Percentiles rank a stretch among this genome's conserved stretches.
Evolutionary conservation across 2,113 vertebrate species (phyloP).

Genomic region (Prunella himalayana): DNA sequence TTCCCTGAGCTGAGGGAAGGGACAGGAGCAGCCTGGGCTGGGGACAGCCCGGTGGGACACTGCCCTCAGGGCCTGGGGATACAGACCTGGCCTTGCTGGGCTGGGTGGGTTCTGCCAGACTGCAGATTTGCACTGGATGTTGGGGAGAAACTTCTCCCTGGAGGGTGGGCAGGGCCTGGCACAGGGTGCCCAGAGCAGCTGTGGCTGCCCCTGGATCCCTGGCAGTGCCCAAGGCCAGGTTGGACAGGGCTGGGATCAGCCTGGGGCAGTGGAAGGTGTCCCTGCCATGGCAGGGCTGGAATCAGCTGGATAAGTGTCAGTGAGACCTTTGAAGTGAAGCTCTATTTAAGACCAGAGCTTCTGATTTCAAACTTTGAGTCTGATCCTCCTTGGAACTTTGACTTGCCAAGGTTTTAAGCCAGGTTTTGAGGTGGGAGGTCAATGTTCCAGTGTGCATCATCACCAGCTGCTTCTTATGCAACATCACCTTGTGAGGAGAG

Average conservation of each 20-base stretch:
- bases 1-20: not conserved
- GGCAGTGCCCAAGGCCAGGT: not conserved
- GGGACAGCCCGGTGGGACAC: not conserved
- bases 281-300: not conserved
- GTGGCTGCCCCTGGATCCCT: not conserved
- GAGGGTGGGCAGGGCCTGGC: not conserved
- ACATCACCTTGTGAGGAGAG: not conserved
- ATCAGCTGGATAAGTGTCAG: not conserved
- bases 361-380: not conserved
- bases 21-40: not conserved
- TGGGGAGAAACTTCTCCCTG: not conserved
- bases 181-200: not conserved
- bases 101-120: not conserved
- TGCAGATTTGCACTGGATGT: not conserved
- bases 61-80: not conserved
- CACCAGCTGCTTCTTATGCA: accelerated
- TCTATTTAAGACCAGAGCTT: not conserved
- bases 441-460: accelerated
- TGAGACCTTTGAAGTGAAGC: not conserved
- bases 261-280: not conserved
- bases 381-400: not conserved
- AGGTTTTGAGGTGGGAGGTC: not conserved
- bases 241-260: not conserved
- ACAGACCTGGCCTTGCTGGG: not conserved
- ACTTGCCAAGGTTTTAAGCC: not conserved